Evolutionary conservation across 64 coral and sea anemone genomes (phyloP).

Genomic region (Platygyra sinensis): DNA sequence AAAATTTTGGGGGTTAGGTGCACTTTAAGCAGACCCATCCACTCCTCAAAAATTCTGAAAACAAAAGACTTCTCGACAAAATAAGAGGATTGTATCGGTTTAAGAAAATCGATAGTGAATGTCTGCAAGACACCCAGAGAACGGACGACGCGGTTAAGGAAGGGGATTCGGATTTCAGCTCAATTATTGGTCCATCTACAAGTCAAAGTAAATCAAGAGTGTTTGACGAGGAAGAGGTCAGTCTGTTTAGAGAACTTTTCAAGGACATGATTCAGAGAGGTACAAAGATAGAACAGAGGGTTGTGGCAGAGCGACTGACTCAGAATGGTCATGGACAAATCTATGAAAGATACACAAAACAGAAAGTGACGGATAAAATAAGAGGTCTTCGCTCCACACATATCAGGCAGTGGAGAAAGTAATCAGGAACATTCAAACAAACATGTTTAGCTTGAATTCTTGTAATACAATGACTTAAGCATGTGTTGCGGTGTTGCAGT

Average conservation of each 20-base stretch:
- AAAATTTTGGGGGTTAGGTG: no score
- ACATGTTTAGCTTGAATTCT: neutral
- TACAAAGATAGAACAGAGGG: neutral
- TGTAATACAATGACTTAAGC: no score
- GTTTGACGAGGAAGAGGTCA: slow-evolving; percentile 3
- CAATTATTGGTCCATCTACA: neutral
- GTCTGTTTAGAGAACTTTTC: neutral
- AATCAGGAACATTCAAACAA: neutral
- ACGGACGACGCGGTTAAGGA: neutral
- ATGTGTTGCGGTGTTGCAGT: neutral
- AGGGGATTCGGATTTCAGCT: neutral
- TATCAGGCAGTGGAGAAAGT: slow-evolving; percentile 4
- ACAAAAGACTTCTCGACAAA: slow-evolving; percentile 15
- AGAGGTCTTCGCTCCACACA: slow-evolving; percentile 1
- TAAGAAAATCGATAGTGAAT: neutral
- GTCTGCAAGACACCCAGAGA: neutral
- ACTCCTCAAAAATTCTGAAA: neutral
- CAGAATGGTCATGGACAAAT: neutral
- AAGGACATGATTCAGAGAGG: slow-evolving; percentile 5
- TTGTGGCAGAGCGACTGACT: neutral
- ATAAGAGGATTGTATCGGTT: slow-evolving; percentile 1
- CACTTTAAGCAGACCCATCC: neutral
- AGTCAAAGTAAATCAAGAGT: neutral
- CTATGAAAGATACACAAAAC: neutral
- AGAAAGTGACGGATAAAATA: slow-evolving; percentile 10